Percentiles rank a stretch among this genome's conserved stretches.
These are phyloP conservation scores for Hirundo rustica DNA, from an alignment of 2,797 vertebrate genomes.

Conservation along the genomic window DNA sequence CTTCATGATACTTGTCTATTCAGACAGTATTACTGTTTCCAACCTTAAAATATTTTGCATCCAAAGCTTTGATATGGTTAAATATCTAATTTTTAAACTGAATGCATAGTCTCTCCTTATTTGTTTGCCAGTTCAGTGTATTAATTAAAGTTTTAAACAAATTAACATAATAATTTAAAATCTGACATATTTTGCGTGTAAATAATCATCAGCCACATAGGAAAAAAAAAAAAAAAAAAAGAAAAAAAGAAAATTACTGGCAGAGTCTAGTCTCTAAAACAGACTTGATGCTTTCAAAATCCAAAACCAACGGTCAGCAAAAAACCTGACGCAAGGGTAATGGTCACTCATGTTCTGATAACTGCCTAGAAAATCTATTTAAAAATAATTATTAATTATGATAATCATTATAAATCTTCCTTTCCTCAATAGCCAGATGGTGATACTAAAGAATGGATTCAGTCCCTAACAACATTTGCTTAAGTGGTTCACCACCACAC, in stretches of 20 bases:
- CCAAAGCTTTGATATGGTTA: background rate
- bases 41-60: background rate
- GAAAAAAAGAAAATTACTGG: background rate
- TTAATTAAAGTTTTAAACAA: background rate
- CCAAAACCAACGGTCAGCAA: background rate
- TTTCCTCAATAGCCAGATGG: background rate
- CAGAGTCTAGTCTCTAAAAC: background rate
- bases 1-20: background rate
- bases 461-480: background rate
- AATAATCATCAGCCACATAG: background rate
- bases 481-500: background rate
- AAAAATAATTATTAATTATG: background rate
- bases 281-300: background rate
- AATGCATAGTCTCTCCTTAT: background rate
- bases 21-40: background rate
- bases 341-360: background rate
- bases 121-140: background rate
- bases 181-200: background rate
- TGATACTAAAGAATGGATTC: background rate
- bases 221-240: background rate
- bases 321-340: background rate
- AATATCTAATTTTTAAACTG: background rate
- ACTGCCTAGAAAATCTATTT: background rate
- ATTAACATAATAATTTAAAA: background rate
- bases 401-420: background rate